A percentile compares a stretch with the other conserved stretches of the same genome.
phyloP scores from a whole-genome alignment of 2,113 vertebrate species.

The Dasyurus viverrinus region DNA sequence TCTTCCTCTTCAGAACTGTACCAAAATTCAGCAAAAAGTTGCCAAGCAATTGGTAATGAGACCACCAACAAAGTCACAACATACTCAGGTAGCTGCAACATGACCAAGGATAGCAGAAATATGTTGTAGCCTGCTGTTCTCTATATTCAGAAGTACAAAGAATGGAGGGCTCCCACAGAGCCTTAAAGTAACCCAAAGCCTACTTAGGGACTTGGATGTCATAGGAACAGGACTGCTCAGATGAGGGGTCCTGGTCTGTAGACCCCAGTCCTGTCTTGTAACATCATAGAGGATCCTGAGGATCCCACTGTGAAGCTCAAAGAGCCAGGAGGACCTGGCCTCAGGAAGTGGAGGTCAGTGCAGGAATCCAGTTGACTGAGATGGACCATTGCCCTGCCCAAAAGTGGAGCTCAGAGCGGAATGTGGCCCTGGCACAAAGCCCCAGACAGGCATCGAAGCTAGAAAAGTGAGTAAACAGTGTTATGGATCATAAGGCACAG shows the following conservation, averaged over 20 bases:
- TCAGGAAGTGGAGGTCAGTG: not conserved
- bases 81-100: not conserved
- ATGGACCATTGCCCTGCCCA: not conserved
- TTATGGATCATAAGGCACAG: not conserved
- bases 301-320: not conserved
- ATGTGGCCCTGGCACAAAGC: not conserved
- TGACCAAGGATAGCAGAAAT: not conserved
- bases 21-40: not conserved
- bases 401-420: not conserved
- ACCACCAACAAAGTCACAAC: not conserved
- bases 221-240: not conserved
- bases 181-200: no score
- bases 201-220: no score
- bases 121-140: not conserved
- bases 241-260: not conserved
- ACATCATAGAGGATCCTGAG: not conserved
- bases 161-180: not conserved
- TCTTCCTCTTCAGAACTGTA: not conserved
- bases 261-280: not conserved
- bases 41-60: not conserved
- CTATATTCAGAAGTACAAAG: not conserved
- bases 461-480: not conserved
- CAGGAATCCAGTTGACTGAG: not conserved
- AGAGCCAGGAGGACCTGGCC: not conserved
- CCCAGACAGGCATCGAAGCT: not conserved